Conservation (phyloP, 2,113 vertebrate genomes). For the Melospiza georgiana region DNA sequence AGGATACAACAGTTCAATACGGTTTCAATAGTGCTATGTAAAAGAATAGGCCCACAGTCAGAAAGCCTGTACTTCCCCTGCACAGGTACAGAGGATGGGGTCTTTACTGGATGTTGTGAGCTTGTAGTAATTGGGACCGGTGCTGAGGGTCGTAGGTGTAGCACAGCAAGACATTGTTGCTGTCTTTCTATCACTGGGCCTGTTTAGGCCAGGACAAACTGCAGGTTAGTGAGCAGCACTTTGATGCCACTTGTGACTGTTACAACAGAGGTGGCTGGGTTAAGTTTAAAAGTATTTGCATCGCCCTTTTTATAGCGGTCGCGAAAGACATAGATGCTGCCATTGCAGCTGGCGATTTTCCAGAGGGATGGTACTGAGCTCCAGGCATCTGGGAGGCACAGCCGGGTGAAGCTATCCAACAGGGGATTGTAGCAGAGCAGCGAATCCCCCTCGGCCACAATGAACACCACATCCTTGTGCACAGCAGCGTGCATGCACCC, state of each 20-base stretch:
- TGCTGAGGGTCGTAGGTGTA: neutral
- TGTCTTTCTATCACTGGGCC: neutral
- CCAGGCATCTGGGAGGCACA: slow-evolving; percentile 95
- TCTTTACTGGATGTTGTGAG: neutral
- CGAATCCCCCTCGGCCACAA: slow-evolving; percentile 93
- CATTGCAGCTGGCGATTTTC: slow-evolving; percentile 98
- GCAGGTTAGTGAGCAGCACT: slow-evolving; percentile 95
- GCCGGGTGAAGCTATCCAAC: slow-evolving; percentile 94
- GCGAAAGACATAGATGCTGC: slow-evolving; percentile 95
- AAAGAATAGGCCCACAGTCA: neutral
- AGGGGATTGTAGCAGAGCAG: slow-evolving; percentile 96
- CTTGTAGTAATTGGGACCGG: neutral
- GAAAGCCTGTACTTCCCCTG: neutral
- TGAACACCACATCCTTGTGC: slow-evolving; percentile 96
- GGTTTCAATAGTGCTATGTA: neutral
- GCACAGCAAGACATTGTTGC: neutral
- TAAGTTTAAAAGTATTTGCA: slow-evolving; percentile 94
- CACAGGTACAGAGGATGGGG: neutral
- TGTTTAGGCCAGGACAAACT: slow-evolving; percentile 92
- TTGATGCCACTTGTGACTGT: slow-evolving; percentile 94
- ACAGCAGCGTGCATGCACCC: slow-evolving; percentile 95
- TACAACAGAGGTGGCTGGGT: slow-evolving; percentile 94
- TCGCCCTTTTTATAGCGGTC: slow-evolving; percentile 98
- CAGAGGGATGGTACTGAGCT: slow-evolving; percentile 93
- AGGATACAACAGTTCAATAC: neutral